Percentiles rank a stretch among this genome's conserved stretches.
Conservation (phyloP, 2,888 invertebrate genomes). For the Ophion ventricosus region DNA sequence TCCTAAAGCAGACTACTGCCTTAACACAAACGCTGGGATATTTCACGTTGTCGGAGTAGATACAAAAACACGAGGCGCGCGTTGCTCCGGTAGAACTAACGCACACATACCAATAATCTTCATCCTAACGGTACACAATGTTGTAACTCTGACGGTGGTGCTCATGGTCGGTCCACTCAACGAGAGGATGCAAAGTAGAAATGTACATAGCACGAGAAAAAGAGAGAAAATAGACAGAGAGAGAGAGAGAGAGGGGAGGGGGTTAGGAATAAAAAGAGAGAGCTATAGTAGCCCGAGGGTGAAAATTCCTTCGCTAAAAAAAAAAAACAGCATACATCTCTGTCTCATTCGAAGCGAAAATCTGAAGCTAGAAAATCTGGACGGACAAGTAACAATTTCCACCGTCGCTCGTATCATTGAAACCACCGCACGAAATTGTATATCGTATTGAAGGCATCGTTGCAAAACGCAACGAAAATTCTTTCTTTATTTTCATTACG, state of each 20-base stretch:
- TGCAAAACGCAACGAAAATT: not conserved
- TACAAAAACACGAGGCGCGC: not conserved
- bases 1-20: too few species aligned
- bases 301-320: conserved; percentile 5
- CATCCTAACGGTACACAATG: conserved; percentile 63
- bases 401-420: not conserved
- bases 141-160: conserved; percentile 47
- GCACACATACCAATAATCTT: conserved; percentile 60
- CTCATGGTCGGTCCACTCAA: conserved; percentile 42
- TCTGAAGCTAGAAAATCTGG: not conserved
- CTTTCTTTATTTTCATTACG: too few species aligned
- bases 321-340: not conserved
- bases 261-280: not conserved
- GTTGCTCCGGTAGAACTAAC: conserved; percentile 37
- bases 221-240: conserved; percentile 5
- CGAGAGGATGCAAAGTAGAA: conserved; percentile 63
- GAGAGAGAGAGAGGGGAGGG: not conserved
- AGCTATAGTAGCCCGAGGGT: conserved; percentile 14
- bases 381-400: not conserved
- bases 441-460: not conserved
- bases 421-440: not conserved
- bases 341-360: not conserved
- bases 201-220: conserved; percentile 47
- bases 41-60: conserved; percentile 1
- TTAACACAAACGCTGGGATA: conserved; percentile 19